Conservation (phyloP, 1,140 invertebrate genomes). For the Eurosta solidaginis region DNA sequence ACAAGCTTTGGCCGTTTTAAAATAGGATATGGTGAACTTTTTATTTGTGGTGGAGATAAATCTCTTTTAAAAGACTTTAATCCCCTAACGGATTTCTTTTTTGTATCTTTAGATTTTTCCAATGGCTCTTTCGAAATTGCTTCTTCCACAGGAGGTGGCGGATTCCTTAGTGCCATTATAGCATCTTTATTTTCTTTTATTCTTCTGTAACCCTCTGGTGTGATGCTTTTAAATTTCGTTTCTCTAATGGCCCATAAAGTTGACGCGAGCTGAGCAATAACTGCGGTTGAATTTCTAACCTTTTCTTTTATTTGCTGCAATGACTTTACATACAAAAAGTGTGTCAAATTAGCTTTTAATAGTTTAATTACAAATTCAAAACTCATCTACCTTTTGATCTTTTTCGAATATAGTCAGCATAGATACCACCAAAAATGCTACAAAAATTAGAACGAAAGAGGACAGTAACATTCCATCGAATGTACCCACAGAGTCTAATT, state of each 20-base stretch:
- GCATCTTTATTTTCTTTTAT: slow-evolving; percentile 1
- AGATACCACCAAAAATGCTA: slow-evolving; percentile 17
- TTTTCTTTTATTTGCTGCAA: slow-evolving; percentile 29
- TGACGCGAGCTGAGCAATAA: slow-evolving; percentile 17
- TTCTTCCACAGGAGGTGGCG: not conserved
- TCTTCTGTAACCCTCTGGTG: slow-evolving; percentile 1
- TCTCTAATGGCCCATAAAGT: slow-evolving; percentile 21
- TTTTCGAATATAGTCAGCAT: slow-evolving; percentile 6
- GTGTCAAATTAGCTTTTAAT: too few species aligned
- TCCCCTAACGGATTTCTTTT: not conserved
- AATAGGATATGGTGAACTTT: not conserved
- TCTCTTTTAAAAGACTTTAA: not conserved
- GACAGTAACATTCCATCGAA: not conserved
- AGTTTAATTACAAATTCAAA: too few species aligned
- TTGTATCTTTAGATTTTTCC: not conserved
- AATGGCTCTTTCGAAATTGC: not conserved
- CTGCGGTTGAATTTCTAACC: slow-evolving; percentile 5
- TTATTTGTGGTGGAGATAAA: not conserved
- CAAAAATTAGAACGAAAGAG: slow-evolving; percentile 1
- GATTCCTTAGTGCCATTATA: not conserved
- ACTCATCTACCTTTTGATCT: slow-evolving; percentile 29
- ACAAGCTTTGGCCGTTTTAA: not conserved
- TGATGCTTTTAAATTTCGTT: slow-evolving; percentile 21
- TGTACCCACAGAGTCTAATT: slow-evolving; percentile 16
- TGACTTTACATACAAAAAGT: too few species aligned